Evolutionary conservation across 2,797 vertebrate genomes (phyloP), one percentile per base, ranked within the genome.

Genomic region (Pangasius sanitwongsei): DNA sequence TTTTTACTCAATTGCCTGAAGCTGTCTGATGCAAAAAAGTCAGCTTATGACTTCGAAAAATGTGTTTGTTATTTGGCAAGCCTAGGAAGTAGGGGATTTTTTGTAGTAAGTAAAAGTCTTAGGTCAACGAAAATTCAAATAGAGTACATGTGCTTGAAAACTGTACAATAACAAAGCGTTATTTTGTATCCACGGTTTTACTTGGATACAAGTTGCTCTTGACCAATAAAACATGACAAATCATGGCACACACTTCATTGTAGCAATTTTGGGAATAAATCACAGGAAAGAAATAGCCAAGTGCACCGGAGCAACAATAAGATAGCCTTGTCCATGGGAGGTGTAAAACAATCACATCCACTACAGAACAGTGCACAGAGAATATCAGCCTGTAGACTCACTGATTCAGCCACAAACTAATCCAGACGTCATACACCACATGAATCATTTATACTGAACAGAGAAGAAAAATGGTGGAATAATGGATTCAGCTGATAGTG

Each of bases 391-490:
- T 67, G 48, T 41, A 28, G 28, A 2, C 44, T 87, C 25, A 55
- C 5, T 61, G 61, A 84, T 65, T 87, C 72, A 89, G 48, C 34
- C 15, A 48, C 11, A 48, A 48, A 63, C 44, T 53, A 61, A 53
- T 25, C 55, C 86, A 77, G 50, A 44, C 84, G 85, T 91, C 87
- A 90, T 90, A 93, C 83, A 87, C 87, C 75, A 78, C 75, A 93
- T 89, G 89, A 94, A 81, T 94, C 90, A 93, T 61, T 75, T 92
- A 81, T 89, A 15, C 63, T 80, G 74, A 53, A 88, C 23, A 25
- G 13, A 86, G 75, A 13, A 28, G 25, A 81, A 57, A 80, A 84
- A 74, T 25, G 3, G 16, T 91, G 74, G 9, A 85, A 72, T 83
- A 78, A 85, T 88, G 70, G 69, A 81, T 63, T 87, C 55, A 83